Evolutionary conservation across 2,113 vertebrate genomes (phyloP).

Genomic region (Ptilorrhoa leucosticta): DNA sequence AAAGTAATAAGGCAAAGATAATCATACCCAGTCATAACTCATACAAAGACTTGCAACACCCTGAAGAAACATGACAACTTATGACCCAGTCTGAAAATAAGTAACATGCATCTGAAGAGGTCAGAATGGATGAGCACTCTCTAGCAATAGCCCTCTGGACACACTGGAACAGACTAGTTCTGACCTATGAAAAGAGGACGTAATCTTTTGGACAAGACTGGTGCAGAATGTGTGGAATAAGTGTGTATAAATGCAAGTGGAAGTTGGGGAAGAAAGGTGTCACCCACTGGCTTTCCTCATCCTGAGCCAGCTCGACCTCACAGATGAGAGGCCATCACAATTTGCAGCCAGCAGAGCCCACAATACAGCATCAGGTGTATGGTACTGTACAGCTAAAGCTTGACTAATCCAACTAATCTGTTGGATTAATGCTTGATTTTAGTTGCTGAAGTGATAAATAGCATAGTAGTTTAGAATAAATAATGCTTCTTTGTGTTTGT

Average conservation of each 20-base stretch:
- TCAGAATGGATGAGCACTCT: neutral
- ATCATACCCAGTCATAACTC: neutral
- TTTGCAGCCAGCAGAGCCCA: neutral
- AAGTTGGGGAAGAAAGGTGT: neutral
- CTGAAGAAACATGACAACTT: neutral
- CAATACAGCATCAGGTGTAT: neutral
- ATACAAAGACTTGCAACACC: neutral
- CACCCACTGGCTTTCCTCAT: accelerated
- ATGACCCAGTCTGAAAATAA: neutral
- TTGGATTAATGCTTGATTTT: neutral
- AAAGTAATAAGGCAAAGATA: neutral
- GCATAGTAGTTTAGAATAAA: neutral
- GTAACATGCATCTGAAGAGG: neutral
- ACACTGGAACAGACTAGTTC: neutral
- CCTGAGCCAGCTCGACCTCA: neutral
- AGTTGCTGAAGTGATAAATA: neutral
- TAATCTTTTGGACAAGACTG: neutral
- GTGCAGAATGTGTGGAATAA: accelerated
- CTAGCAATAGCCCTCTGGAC: neutral
- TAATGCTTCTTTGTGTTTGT: neutral
- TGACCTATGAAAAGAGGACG: neutral
- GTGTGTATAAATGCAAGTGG: neutral
- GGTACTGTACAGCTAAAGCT: neutral
- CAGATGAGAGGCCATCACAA: neutral
- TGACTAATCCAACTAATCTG: neutral